These are phyloP conservation scores for Thamnophis elegans DNA, from an alignment of 2,797 vertebrate species.

Conservation along the genomic window DNA sequence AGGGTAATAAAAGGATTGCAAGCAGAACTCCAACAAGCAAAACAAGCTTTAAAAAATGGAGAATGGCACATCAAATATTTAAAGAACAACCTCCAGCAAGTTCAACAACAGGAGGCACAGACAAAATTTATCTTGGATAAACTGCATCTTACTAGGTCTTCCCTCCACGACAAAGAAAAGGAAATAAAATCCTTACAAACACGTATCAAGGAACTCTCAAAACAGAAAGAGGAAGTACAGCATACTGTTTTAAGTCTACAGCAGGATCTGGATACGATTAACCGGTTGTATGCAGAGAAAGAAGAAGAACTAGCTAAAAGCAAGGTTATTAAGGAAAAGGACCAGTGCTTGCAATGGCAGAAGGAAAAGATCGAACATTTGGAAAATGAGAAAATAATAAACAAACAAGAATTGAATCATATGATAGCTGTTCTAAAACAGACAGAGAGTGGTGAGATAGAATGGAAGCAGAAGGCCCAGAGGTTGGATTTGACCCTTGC, in stretches of 20 bases:
- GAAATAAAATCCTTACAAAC: constrained; percentile 32
- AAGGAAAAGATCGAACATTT: constrained; percentile 36
- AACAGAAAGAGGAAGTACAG: constrained; percentile 18
- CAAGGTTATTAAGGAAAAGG: constrained; percentile 39
- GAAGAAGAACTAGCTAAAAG: constrained; percentile 40
- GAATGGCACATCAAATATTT: constrained; percentile 51
- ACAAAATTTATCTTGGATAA: constrained; percentile 51
- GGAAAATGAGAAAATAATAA: constrained; percentile 43
- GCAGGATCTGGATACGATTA: constrained; percentile 30
- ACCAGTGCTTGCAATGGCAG: constrained; percentile 31
- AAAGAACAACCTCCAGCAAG: constrained; percentile 27
- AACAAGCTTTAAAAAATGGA: constrained; percentile 49
- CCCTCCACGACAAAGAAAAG: constrained; percentile 35
- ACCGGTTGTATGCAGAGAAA: constrained; percentile 35
- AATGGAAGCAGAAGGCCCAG: constrained; percentile 72
- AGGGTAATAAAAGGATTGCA: constrained; percentile 34
- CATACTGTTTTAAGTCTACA: constrained; percentile 10
- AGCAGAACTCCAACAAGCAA: constrained; percentile 44
- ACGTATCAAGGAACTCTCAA: constrained; percentile 13
- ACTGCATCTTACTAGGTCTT: constrained; percentile 43
- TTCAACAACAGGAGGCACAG: constrained; percentile 42
- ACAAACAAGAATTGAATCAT: constrained; percentile 47
- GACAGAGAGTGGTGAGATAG: constrained; percentile 76
- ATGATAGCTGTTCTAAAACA: constrained; percentile 68
- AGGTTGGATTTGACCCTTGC: constrained; percentile 55